Conservation (phyloP, 2,113 vertebrate species). For the Oryzias curvinotus region DNA sequence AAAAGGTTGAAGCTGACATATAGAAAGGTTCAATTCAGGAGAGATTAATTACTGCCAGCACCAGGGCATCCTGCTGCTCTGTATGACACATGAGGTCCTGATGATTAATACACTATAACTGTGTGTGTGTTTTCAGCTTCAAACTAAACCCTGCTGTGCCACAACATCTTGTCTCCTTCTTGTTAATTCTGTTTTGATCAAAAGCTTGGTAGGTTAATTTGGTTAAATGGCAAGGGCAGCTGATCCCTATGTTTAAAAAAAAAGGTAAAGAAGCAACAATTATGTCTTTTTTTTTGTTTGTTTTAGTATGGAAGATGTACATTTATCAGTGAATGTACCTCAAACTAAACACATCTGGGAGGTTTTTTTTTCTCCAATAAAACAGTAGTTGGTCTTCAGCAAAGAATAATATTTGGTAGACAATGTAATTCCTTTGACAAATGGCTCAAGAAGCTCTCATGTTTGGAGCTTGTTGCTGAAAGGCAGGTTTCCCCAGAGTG, state of each 20-base stretch:
- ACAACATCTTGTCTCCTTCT: conserved; percentile 53
- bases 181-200: conserved; percentile 75
- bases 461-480: conserved; percentile 28
- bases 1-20: conserved; percentile 8
- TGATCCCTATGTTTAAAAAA: conserved; percentile 66
- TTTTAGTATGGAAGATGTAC: too few species aligned
- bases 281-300: too few species aligned
- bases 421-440: conserved; percentile 33
- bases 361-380: neutral
- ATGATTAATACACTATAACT: conserved; percentile 38
- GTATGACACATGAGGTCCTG: conserved; percentile 46
- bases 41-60: conserved; percentile 42
- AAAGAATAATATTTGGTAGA: conserved; percentile 25
- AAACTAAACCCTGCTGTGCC: conserved; percentile 44
- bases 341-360: neutral
- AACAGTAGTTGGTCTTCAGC: conserved; percentile 7
- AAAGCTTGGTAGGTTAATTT: conserved; percentile 68
- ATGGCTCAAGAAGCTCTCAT: conserved; percentile 33
- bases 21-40: conserved; percentile 3
- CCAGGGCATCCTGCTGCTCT: conserved; percentile 25
- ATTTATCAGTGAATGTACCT: neutral
- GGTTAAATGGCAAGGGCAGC: conserved; percentile 61
- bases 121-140: conserved; percentile 32
- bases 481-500: conserved; percentile 51
- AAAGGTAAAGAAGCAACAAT: conserved; percentile 3